These are phyloP conservation scores for Beris morrisii DNA, from an alignment of 2,888 invertebrate species.

Conservation along the genomic window DNA sequence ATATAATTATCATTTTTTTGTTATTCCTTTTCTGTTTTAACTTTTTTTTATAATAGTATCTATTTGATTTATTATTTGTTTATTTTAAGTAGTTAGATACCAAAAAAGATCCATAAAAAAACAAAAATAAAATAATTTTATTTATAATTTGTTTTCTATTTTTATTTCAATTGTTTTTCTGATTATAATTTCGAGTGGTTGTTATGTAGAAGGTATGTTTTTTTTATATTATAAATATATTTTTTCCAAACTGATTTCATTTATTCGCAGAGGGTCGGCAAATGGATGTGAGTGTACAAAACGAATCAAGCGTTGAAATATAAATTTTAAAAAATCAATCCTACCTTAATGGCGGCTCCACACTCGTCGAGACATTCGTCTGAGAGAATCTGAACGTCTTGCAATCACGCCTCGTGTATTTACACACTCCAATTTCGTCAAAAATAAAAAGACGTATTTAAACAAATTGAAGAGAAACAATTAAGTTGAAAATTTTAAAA, in stretches of 20 bases:
- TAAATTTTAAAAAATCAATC: too few species aligned
- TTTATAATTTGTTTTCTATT: slow-evolving; percentile 1
- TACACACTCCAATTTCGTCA: too few species aligned
- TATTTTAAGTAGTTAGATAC: neutral
- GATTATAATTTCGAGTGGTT: neutral
- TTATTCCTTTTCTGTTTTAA: neutral
- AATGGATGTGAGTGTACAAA: too few species aligned
- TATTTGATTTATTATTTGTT: slow-evolving; percentile 16
- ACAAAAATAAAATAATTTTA: slow-evolving; percentile 20
- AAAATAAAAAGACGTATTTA: too few species aligned
- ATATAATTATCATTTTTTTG: slow-evolving; percentile 4
- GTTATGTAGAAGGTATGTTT: neutral
- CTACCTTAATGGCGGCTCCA: too few species aligned
- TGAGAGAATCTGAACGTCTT: too few species aligned
- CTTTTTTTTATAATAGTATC: slow-evolving; percentile 15
- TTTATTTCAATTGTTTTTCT: neutral
- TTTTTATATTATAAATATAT: neutral
- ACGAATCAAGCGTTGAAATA: too few species aligned
- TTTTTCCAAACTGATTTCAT: neutral
- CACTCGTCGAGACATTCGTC: too few species aligned
- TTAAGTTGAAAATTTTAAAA: too few species aligned
- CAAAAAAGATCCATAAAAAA: slow-evolving; percentile 2
- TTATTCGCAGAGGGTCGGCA: too few species aligned
- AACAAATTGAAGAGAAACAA: too few species aligned
- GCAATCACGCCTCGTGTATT: too few species aligned